phyloP scores from a whole-genome alignment of 2,888 invertebrate species.

The Thecocarcelia acutangulata region DNA sequence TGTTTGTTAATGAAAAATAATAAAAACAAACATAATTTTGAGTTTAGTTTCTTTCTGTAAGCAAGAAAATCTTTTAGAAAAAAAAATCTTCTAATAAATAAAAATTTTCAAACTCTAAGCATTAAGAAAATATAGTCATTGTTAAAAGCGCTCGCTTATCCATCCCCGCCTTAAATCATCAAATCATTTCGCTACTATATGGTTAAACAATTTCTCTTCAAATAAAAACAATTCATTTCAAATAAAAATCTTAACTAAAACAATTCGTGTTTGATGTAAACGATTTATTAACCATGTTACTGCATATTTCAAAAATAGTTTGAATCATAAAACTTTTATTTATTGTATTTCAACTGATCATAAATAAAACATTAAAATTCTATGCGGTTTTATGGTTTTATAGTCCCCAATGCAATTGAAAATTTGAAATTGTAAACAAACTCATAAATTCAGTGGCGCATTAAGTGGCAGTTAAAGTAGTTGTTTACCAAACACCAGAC shows the following conservation, averaged over 20 bases:
- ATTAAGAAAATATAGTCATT: no score
- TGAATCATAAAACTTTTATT: constrained; percentile 35
- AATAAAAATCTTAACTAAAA: constrained; percentile 9
- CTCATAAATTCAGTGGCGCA: constrained; percentile 59
- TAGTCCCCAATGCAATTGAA: constrained; percentile 62
- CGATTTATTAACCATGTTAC: constrained; percentile 25
- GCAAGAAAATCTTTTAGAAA: no score
- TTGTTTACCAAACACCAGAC: constrained; percentile 33
- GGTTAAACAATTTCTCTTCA: constrained; percentile 7
- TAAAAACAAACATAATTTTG: no score
- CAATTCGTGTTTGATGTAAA: constrained; percentile 22
- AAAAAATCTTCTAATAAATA: no score
- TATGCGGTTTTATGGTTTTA: constrained; percentile 23
- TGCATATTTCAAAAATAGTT: constrained; percentile 50
- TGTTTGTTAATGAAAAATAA: no score
- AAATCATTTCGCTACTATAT: background rate
- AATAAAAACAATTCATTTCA: constrained; percentile 19
- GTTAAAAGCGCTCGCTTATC: background rate
- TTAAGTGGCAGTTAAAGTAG: constrained; percentile 48
- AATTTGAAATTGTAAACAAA: constrained; percentile 56
- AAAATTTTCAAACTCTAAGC: no score
- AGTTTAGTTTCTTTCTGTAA: no score
- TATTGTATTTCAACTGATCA: constrained; percentile 8
- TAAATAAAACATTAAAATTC: constrained; percentile 59
- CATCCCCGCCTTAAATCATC: background rate